A percentile compares a stretch with the other conserved stretches of the same genome.
phyloP scores from a whole-genome alignment of 2,113 vertebrate genomes.

The Chroicocephalus ridibundus region DNA sequence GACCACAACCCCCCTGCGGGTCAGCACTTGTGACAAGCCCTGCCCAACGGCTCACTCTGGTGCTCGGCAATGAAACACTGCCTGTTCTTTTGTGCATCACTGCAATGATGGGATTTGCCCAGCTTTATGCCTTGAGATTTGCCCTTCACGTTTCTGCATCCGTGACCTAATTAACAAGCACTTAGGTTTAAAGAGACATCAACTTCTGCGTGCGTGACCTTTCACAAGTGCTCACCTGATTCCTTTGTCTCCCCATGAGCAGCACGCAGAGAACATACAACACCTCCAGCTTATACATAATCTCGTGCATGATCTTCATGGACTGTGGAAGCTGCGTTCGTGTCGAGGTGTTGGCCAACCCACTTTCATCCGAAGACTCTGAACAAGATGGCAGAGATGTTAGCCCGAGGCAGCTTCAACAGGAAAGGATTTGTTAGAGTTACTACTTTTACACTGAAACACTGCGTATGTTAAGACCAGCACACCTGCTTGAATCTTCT shows the following conservation, averaged over 20 bases:
- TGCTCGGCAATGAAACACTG: background rate
- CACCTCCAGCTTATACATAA: slow-evolving; percentile 99
- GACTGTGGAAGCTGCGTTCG: slow-evolving; percentile 92
- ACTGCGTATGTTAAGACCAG: background rate
- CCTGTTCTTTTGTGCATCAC: background rate
- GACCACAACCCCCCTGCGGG: background rate
- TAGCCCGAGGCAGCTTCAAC: background rate
- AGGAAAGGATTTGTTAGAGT: background rate
- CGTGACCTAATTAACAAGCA: background rate
- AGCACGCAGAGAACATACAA: slow-evolving; percentile 96
- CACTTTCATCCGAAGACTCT: slow-evolving; percentile 94
- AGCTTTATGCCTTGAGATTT: background rate
- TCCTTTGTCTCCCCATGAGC: slow-evolving; percentile 96
- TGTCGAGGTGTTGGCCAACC: slow-evolving; percentile 85
- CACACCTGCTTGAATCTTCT: background rate
- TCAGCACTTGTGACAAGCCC: background rate
- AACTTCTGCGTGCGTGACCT: rapidly evolving
- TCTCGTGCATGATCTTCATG: slow-evolving; percentile 99
- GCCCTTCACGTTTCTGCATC: background rate
- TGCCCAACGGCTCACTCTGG: background rate
- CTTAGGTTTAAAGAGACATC: background rate
- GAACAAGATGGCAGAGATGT: slow-evolving; percentile 28
- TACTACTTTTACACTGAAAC: background rate
- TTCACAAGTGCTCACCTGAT: slow-evolving; percentile 81
- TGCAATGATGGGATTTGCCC: background rate